Base-by-base conservation (phyloP, 2,888 invertebrate genomes). In the Hypolimnas misippus region DNA sequence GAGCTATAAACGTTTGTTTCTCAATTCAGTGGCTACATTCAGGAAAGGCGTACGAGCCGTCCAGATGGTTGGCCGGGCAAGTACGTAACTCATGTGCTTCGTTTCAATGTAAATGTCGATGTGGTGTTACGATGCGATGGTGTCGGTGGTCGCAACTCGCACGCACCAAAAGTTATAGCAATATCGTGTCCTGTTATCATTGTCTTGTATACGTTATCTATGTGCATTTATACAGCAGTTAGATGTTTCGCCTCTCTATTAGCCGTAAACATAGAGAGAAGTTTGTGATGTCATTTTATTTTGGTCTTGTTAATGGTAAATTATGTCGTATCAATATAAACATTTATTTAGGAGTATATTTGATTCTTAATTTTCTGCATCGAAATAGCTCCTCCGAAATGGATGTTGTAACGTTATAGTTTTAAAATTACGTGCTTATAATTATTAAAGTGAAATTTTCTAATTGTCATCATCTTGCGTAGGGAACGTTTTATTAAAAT, bases 1-100 rank as follows among this genome's bases (percentile, higher is more conserved):
- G 76, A 82, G 78, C 72, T 82, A 82, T 79, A 83, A 82, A 89
- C 68, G 83, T 76, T 87, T 90, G 76, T 91, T 92, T 92, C 86
- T 89, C 87, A 89, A 87, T 92, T 92, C 95, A 99, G 99, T 99
- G 97, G 98, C 98, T 90, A 97, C 98, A 93, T 99, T 99, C 97
- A 97, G 98, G 96, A 98, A 99, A 94, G 98, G 99, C 94, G 99
- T 99, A 93, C 97, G 98, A 93, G 98, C 98, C 94, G 97, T 98
- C 93, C 98, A 98, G 95, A 96, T 98, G 96, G 97, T 97, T 93
- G 98, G 98, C 94, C 95, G 98, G 95, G 97, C 98, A 97, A 98
- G 98, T 98, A 98, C 95, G 98, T 98, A 97, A 87, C 81, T 75
- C 77, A 73, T 78, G 80, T 82, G 49, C n/a, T 86, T 78, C 77